Evolutionary conservation across 2,113 vertebrate species (phyloP).

Genomic region (Peromyscus polionotus): DNA sequence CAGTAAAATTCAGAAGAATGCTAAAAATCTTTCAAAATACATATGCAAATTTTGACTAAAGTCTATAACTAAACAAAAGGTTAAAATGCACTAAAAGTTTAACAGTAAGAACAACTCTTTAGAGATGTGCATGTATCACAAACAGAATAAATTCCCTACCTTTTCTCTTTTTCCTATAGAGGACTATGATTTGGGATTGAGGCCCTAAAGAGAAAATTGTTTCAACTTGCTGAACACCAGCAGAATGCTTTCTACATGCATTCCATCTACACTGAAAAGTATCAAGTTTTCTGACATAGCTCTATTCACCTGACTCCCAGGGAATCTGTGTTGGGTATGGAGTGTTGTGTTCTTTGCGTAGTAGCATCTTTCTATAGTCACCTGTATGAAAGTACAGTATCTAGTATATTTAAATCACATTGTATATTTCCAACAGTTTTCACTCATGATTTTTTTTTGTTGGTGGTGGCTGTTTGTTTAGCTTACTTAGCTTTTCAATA

Average conservation of each 20-base stretch:
- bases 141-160: background rate
- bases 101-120: background rate
- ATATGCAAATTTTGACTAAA: background rate
- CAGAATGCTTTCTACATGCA: background rate
- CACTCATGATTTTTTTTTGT: background rate
- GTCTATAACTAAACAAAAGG: background rate
- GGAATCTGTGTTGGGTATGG: background rate
- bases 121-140: background rate
- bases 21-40: background rate
- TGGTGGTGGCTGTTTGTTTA: background rate
- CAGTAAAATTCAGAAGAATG: conserved; percentile 25
- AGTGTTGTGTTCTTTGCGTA: background rate
- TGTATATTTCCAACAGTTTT: background rate
- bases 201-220: conserved; percentile 11
- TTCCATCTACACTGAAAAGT: background rate
- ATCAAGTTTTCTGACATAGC: background rate
- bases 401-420: background rate
- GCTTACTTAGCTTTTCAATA: background rate
- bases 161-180: background rate
- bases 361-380: background rate
- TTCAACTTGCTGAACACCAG: background rate
- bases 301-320: background rate
- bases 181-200: background rate
- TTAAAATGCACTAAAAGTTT: conserved; percentile 6
- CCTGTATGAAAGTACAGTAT: background rate